Conservation (phyloP, 2,888 invertebrate species). For the Eristalinus aeneus region DNA sequence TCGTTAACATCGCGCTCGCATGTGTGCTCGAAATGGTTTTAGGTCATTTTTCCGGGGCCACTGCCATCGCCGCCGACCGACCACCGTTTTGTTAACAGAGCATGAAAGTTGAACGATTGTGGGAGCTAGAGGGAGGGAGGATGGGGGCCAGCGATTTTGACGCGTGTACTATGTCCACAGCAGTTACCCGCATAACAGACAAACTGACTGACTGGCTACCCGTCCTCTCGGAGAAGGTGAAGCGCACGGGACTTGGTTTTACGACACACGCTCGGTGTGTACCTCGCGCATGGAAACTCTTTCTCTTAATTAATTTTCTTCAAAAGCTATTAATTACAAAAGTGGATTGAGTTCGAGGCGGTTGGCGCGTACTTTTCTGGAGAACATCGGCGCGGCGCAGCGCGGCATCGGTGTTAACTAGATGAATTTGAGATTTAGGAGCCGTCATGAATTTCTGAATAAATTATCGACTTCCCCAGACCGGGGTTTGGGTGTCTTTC, state of each 20-base stretch:
- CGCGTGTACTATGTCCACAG: background rate
- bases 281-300: conserved; percentile 9
- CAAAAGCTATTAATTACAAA: conserved; percentile 41
- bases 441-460: background rate
- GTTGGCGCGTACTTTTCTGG: background rate
- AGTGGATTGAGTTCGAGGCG: background rate
- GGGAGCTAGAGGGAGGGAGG: background rate
- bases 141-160: background rate
- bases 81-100: conserved; percentile 45
- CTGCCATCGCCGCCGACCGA: background rate
- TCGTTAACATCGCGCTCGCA: background rate
- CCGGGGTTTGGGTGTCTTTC: background rate
- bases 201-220: background rate
- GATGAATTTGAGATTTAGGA: background rate
- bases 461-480: background rate
- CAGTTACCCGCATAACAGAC: background rate
- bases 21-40: conserved; percentile 18
- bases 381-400: background rate
- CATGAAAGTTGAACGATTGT: conserved; percentile 32
- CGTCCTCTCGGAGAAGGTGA: conserved; percentile 10
- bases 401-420: background rate
- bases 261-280: conserved; percentile 21
- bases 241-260: conserved; percentile 18
- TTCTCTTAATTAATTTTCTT: conserved; percentile 40
- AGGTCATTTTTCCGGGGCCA: conserved; percentile 34